Base-by-base conservation (phyloP, 2,113 vertebrate genomes). In the Chionis minor region DNA sequence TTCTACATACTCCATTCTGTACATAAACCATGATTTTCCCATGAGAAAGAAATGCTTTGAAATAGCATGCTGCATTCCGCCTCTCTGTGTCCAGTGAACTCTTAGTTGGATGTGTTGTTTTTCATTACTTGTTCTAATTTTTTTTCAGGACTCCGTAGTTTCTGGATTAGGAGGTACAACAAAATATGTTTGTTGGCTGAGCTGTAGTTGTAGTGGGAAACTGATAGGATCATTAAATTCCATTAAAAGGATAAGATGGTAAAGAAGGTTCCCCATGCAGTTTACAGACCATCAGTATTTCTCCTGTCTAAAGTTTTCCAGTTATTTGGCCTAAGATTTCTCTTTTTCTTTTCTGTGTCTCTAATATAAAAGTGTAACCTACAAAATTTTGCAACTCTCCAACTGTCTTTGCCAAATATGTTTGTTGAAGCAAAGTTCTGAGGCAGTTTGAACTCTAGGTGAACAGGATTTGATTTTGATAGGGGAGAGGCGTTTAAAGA, bases 341-440 rank as follows among this genome's bases (percentile, higher is more conserved):
- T 23, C 19, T 59, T 54, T 47, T 74, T 79, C 9, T 73, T 66
- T 33, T 28, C 38, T 21, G 2, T 35, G 8, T 65, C 35, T 51
- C 55, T 45, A 78, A 10, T 5, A 1, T 22, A 23, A 81, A 26
- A 59, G 5, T 23, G 12, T 35, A 65, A 47, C 72, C 28, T 27
- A 44, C 30, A 74, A 27, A 47, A 9, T 78, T 85, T 62, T 74
- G 54, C 71, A 90, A 16, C n/a, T 52, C 22, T 52, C 28, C 23
- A 6, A 0, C 26, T 88, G 7, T 81, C 38, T 77, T 51, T 65
- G n/a, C 45, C 52, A 2, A 91, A 59, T 5, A 6, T 90, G 54
- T 93, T 82, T 85, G 38, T 95, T 92, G 38, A 90, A 94, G 66
- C 79, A 81, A 88, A 83, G 86, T 88, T 83, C 67, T 83, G 59